A percentile compares a stretch with the other conserved stretches of the same genome.
phyloP scores from a whole-genome alignment of 2,888 invertebrate genomes.

The Palloptera scutellata region DNA sequence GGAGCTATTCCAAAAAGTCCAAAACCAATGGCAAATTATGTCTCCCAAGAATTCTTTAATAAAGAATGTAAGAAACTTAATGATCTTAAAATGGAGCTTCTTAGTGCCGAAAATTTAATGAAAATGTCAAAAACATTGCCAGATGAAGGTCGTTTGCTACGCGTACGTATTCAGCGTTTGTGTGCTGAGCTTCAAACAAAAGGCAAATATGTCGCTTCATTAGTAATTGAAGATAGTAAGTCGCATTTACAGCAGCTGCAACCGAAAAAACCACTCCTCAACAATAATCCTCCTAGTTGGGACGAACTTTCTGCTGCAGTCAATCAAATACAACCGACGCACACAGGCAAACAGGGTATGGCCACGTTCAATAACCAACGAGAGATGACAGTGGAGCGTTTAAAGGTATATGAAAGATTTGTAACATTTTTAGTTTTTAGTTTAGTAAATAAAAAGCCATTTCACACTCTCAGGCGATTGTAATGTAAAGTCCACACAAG shows the following conservation, averaged over 20 bases:
- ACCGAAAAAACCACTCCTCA: conserved; percentile 32
- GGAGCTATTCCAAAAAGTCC: conserved; percentile 17
- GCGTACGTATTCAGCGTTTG: conserved; percentile 65
- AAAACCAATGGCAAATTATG: conserved; percentile 28
- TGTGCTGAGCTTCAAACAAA: conserved; percentile 65
- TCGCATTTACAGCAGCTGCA: conserved; percentile 13
- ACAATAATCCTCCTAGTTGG: conserved; percentile 47
- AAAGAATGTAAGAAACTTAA: conserved; percentile 66
- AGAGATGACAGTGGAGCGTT: conserved; percentile 74
- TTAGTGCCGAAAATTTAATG: conserved; percentile 56
- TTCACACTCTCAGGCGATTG: too few species aligned
- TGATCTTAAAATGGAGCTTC: conserved; percentile 64
- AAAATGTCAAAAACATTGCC: conserved; percentile 65
- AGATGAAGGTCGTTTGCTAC: conserved; percentile 71
- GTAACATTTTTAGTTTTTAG: neutral
- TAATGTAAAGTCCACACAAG: neutral
- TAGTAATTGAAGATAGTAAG: conserved; percentile 61
- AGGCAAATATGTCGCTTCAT: conserved; percentile 65
- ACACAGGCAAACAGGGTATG: conserved; percentile 68
- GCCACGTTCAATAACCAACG: conserved; percentile 75
- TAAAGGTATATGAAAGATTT: conserved; percentile 64
- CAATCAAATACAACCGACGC: conserved; percentile 55
- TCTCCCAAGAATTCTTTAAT: conserved; percentile 55
- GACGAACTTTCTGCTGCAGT: conserved; percentile 58
- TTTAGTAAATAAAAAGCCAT: too few species aligned